phyloP scores from a whole-genome alignment of 1,140 invertebrate genomes.

The Magallana gigas region DNA sequence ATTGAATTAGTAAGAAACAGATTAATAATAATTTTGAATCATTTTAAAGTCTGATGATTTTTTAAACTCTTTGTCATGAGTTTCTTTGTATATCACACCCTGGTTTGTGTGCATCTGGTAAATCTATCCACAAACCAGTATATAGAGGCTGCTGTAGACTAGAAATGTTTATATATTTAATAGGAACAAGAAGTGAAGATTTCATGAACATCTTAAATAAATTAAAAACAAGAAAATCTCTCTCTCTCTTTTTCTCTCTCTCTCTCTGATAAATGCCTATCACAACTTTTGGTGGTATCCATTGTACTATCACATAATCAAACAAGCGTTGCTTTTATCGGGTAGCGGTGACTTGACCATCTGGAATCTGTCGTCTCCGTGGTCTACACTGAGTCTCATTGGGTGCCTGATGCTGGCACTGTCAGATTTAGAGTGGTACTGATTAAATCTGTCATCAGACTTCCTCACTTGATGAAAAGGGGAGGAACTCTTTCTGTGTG shows the following conservation, averaged over 20 bases:
- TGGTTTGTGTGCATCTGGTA: no score
- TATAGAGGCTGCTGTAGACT: no score
- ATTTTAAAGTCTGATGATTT: no score
- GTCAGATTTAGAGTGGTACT: neutral
- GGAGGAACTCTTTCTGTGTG: neutral
- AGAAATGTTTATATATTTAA: no score
- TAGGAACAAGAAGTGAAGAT: no score
- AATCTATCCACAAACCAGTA: no score
- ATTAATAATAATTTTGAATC: no score
- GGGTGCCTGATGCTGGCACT: slow-evolving; percentile 22
- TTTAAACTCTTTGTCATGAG: no score
- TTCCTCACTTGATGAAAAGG: neutral
- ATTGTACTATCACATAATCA: neutral
- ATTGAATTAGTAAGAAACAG: no score
- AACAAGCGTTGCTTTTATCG: slow-evolving; percentile 40
- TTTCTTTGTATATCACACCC: no score
- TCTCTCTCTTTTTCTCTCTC: neutral
- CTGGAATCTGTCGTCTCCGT: slow-evolving; percentile 35
- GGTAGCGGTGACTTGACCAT: slow-evolving; percentile 42
- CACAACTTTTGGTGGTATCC: no score
- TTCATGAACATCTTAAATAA: neutral
- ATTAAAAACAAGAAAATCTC: neutral
- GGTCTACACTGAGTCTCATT: slow-evolving; percentile 44
- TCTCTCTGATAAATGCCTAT: neutral
- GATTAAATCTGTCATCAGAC: neutral